Base-by-base conservation (phyloP, 2,888 invertebrate genomes). In the Punctoribates punctum region DNA sequence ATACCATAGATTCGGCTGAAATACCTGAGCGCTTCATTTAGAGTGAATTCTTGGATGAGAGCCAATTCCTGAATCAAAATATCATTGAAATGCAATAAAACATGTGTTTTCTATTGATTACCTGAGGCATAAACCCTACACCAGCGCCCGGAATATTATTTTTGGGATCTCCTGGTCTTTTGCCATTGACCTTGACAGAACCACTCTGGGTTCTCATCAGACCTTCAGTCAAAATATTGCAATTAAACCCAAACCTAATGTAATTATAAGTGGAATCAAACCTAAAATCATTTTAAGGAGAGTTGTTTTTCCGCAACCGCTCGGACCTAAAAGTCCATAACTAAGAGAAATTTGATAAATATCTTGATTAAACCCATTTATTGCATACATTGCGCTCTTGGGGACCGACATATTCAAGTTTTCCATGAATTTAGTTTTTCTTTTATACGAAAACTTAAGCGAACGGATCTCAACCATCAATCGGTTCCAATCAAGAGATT, bases 281-380 rank as follows among this genome's bases (percentile, higher is more conserved):
- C 62, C 62, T 29, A 96, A 93, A 82, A 96, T 92, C 84, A 94
- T 94, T 73, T 94, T 92, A 4, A 96, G 88, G 15, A 96, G 86
- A 0, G 96, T 96, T 3, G 96, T 96, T 80, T 96, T 96, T 17
- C 94, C 94, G 83, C 96, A 96, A 46, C 96, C 96, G 77, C 94
- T 95, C 11, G 96, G 95, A 25, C 72, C 42, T 9, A 72, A 38
- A 23, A 72, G 38, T 20, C 46, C 72, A 72, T 72, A 72, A 48
- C 72, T 72, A 3, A 23, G 8, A 23, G 9, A 25, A 48, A 1
- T n/a, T n/a, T n/a, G n/a, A n/a, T n/a, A n/a, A n/a, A n/a, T n/a
- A n/a, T n/a, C n/a, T n/a, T n/a, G n/a, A n/a, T n/a, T n/a, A n/a
- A n/a, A n/a, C n/a, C n/a, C n/a, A n/a, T n/a, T n/a, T n/a, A n/a